Evolutionary conservation across 2,888 invertebrate species (phyloP).

Genomic region (Crematogaster levior): DNA sequence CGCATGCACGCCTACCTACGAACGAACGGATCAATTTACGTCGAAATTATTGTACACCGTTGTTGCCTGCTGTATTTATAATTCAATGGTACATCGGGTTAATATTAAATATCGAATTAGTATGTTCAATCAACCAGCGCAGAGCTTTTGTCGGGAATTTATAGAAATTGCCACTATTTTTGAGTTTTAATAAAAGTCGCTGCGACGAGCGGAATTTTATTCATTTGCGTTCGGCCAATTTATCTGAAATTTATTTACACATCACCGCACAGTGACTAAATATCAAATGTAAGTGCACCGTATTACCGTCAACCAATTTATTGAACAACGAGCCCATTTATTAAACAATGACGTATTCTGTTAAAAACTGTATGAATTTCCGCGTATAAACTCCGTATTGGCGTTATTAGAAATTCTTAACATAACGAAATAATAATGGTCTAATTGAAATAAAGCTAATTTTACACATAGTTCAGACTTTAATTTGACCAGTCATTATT

Average conservation of each 20-base stretch:
- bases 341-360: constrained; percentile 36
- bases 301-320: constrained; percentile 40
- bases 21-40: constrained; percentile 56
- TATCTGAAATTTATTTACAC: constrained; percentile 52
- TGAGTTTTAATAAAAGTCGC: constrained; percentile 41
- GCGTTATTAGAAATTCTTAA: constrained; percentile 43
- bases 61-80: constrained; percentile 56
- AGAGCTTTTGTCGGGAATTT: constrained; percentile 51
- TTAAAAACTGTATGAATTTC: constrained; percentile 23
- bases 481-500: constrained; percentile 38
- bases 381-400: background rate
- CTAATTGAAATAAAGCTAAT: constrained; percentile 37
- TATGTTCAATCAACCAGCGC: constrained; percentile 46
- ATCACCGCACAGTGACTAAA: constrained; percentile 46
- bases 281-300: constrained; percentile 34
- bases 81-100: constrained; percentile 44
- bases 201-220: constrained; percentile 47
- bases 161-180: constrained; percentile 52
- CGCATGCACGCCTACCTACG: constrained; percentile 42
- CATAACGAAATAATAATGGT: constrained; percentile 40
- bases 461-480: background rate
- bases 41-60: constrained; percentile 59
- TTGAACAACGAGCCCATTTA: constrained; percentile 26
- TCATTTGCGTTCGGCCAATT: constrained; percentile 35
- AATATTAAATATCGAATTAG: constrained; percentile 55